Percentiles rank a stretch among this genome's conserved stretches.
These are phyloP conservation scores for Yponomeuta cagnagella DNA, from an alignment of 2,888 invertebrate genomes.

Conservation along the genomic window DNA sequence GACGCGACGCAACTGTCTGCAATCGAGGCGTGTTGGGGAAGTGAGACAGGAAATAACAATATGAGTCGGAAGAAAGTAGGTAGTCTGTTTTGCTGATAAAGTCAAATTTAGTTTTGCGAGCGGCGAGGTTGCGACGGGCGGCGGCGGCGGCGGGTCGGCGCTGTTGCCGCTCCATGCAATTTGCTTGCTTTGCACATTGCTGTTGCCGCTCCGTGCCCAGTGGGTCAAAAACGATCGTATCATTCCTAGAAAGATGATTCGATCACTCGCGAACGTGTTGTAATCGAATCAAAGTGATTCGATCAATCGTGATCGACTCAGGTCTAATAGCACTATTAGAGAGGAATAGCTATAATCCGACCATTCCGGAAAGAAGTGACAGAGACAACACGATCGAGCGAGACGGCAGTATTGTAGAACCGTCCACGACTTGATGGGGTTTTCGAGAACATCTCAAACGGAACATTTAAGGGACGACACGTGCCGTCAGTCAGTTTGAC, in stretches of 20 bases:
- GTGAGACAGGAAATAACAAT: constrained; percentile 4
- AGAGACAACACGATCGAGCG: no score
- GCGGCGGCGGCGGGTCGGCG: constrained; percentile 1
- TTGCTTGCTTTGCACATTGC: not conserved
- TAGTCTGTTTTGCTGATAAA: not conserved
- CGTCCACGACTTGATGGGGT: no score
- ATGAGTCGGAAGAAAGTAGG: not conserved
- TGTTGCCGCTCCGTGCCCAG: not conserved
- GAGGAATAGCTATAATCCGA: no score
- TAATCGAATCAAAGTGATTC: constrained; percentile 4
- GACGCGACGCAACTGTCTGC: not conserved
- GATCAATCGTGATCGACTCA: constrained; percentile 13
- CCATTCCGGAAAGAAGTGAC: no score
- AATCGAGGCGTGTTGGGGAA: not conserved
- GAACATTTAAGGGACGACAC: no score
- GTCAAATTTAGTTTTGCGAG: not conserved
- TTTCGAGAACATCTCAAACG: no score
- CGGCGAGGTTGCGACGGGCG: not conserved
- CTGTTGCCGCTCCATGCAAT: not conserved
- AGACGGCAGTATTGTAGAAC: no score
- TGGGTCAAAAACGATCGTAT: constrained; percentile 1
- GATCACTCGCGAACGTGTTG: constrained; percentile 2
- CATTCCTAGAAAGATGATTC: not conserved
- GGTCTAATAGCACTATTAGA: not conserved
- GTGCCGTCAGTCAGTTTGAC: no score